phyloP scores from a whole-genome alignment of 2,797 vertebrate genomes.

The Manis pentadactyla region DNA sequence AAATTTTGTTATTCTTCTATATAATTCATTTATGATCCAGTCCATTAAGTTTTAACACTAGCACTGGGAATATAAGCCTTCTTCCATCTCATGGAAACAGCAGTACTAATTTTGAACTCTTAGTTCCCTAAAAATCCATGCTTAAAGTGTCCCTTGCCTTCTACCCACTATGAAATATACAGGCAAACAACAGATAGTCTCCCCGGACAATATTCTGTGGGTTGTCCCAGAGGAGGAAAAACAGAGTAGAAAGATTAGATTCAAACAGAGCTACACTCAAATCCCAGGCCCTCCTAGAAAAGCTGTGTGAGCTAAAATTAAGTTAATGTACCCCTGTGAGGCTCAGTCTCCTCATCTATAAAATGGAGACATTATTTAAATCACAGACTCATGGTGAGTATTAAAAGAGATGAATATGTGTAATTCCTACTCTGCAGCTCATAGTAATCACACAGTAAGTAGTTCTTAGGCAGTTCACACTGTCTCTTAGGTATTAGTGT shows the following conservation, averaged over 20 bases:
- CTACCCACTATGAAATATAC: neutral
- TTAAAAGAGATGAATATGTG: neutral
- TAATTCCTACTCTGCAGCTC: neutral
- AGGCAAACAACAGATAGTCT: neutral
- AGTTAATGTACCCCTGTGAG: neutral
- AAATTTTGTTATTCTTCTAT: neutral
- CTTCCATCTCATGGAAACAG: neutral
- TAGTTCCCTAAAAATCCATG: neutral
- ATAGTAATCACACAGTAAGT: rapidly evolving
- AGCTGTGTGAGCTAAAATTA: neutral
- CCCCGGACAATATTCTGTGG: neutral
- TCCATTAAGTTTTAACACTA: slow-evolving; percentile 29
- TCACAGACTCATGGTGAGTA: neutral
- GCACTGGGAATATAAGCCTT: neutral
- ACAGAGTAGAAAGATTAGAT: neutral
- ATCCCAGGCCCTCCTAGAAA: neutral
- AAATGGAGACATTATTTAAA: neutral
- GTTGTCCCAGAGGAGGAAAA: neutral
- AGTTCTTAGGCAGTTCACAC: neutral
- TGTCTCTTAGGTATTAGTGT: neutral
- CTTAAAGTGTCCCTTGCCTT: neutral
- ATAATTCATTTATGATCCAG: slow-evolving; percentile 43
- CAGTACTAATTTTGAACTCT: slow-evolving; percentile 20
- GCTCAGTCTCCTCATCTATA: neutral
- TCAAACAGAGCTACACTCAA: neutral